A percentile compares a stretch with the other conserved stretches of the same genome.
These are phyloP conservation scores for Sphecodes monilicornis DNA, from an alignment of 2,888 invertebrate species.

Conservation along the genomic window DNA sequence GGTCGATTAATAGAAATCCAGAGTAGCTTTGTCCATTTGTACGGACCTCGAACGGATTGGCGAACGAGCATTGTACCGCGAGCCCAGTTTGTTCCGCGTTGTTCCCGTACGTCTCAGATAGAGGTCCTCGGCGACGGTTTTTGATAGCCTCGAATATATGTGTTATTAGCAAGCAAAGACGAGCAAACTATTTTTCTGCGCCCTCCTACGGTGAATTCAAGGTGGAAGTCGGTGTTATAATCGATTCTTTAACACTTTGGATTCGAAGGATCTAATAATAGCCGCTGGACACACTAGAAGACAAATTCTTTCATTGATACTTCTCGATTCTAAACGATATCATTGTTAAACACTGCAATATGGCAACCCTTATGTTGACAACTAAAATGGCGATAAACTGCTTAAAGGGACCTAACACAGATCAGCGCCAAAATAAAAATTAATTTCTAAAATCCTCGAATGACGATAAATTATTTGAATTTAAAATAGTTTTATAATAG, in stretches of 20 bases:
- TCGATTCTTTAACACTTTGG: not conserved
- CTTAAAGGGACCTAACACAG: too few species aligned
- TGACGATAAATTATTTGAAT: too few species aligned
- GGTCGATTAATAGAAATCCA: slow-evolving; percentile 64
- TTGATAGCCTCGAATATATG: slow-evolving; percentile 13
- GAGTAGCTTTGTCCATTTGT: slow-evolving; percentile 66
- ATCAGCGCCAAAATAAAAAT: too few species aligned
- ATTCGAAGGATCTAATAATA: too few species aligned
- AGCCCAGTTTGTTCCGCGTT: slow-evolving; percentile 58
- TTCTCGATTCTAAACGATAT: too few species aligned
- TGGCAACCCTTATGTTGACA: too few species aligned
- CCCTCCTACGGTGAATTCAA: not conserved
- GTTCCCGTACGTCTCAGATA: slow-evolving; percentile 51
- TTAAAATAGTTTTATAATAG: too few species aligned
- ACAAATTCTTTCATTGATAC: too few species aligned
- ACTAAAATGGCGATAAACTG: too few species aligned
- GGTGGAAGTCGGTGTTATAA: not conserved
- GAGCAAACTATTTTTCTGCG: slow-evolving; percentile 19
- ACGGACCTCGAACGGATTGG: slow-evolving; percentile 32
- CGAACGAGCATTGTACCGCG: slow-evolving; percentile 54
- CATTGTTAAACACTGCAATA: too few species aligned
- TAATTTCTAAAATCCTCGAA: too few species aligned
- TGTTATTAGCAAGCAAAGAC: not conserved
- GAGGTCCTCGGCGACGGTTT: slow-evolving; percentile 60
- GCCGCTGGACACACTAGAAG: too few species aligned